Percentiles rank a stretch among this genome's conserved stretches.
These are phyloP conservation scores for Azorinus chamasolen DNA, from an alignment of 2,888 invertebrate genomes.

Conservation along the genomic window DNA sequence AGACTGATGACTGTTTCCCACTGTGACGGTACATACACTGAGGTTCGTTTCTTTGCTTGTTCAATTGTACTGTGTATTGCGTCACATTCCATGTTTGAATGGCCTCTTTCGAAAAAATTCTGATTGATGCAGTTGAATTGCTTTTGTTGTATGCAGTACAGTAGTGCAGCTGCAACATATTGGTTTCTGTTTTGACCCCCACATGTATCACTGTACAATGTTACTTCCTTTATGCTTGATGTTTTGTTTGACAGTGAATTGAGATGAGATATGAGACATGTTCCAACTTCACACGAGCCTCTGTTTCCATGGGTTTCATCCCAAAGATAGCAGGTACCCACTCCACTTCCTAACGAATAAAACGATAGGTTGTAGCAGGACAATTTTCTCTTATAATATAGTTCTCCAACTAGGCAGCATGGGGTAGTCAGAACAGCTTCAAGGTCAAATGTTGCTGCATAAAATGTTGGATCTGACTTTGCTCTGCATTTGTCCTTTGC, in stretches of 20 bases:
- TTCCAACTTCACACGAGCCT: conserved; percentile 43
- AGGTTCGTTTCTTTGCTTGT: conserved; percentile 29
- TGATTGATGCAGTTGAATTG: conserved; percentile 21
- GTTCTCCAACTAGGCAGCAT: conserved; percentile 36
- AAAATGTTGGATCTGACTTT: neutral
- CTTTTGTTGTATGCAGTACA: conserved; percentile 11
- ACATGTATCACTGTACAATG: conserved; percentile 39
- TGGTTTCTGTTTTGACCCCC: conserved; percentile 56
- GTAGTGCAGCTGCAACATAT: conserved; percentile 32
- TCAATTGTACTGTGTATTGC: conserved; percentile 48
- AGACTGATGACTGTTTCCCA: conserved; percentile 41
- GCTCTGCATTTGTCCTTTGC: conserved; percentile 21
- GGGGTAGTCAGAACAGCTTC: conserved; percentile 31
- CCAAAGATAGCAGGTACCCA: conserved; percentile 9
- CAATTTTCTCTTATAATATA: conserved; percentile 48
- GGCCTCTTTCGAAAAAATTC: conserved; percentile 45
- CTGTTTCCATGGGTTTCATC: conserved; percentile 20
- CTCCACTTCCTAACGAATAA: conserved; percentile 25
- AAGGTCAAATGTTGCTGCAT: conserved; percentile 27
- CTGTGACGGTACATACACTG: conserved; percentile 46
- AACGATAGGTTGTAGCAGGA: conserved; percentile 46
- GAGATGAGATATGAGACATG: conserved; percentile 14
- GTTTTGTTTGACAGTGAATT: conserved; percentile 1
- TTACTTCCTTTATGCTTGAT: conserved; percentile 25
- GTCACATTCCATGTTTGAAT: conserved; percentile 58